Conservation (phyloP, 2,888 invertebrate genomes). For the Campoplex capitator region DNA sequence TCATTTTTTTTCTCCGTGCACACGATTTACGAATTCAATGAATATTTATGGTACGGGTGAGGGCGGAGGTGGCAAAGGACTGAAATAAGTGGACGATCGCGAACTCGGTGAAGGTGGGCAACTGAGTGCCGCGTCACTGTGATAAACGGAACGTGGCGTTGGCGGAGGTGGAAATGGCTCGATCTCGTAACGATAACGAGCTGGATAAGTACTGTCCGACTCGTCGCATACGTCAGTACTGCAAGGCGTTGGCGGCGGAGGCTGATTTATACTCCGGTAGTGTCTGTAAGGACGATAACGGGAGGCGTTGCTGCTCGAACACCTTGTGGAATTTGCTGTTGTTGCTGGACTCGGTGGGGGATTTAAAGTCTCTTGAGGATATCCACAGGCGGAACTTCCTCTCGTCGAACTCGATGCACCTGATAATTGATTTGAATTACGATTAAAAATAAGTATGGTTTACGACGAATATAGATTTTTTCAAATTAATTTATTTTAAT, state of each 20-base stretch:
- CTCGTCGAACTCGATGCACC: slow-evolving; percentile 90
- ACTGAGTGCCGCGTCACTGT: slow-evolving; percentile 89
- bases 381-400: slow-evolving; percentile 87
- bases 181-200: slow-evolving; percentile 87
- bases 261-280: slow-evolving; percentile 91
- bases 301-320: slow-evolving; percentile 86
- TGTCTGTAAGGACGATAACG: slow-evolving; percentile 91
- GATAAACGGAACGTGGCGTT: slow-evolving; percentile 91
- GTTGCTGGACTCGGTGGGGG: slow-evolving; percentile 96
- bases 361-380: slow-evolving; percentile 94
- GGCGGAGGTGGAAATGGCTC: slow-evolving; percentile 92
- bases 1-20: not conserved
- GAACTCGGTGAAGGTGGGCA: slow-evolving; percentile 89
- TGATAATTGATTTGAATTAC: slow-evolving; percentile 65
- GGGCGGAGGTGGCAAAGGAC: slow-evolving; percentile 94
- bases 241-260: slow-evolving; percentile 97
- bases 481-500: too few species aligned
- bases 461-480: not conserved
- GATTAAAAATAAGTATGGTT: not conserved
- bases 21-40: not conserved
- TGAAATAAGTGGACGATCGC: slow-evolving; percentile 91
- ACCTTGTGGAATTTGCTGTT: slow-evolving; percentile 87
- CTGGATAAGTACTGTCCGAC: slow-evolving; percentile 91
- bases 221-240: slow-evolving; percentile 97
- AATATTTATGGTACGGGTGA: slow-evolving; percentile 89